Conservation (phyloP, 2,888 invertebrate species). For the Marronus borbonicus region DNA sequence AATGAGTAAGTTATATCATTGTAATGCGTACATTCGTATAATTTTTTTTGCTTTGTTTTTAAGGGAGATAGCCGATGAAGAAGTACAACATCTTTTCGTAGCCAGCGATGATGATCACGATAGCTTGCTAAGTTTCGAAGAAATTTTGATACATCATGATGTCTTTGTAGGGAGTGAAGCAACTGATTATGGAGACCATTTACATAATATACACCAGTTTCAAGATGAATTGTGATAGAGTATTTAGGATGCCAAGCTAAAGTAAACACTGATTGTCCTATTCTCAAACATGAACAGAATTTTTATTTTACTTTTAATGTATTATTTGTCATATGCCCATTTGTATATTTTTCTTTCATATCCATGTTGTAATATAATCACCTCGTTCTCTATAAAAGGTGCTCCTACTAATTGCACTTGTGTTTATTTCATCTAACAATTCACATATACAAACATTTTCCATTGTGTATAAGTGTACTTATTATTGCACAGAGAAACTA, state of each 20-base stretch:
- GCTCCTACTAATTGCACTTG: background rate
- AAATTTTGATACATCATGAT: conserved; percentile 88
- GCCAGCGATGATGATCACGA: conserved; percentile 90
- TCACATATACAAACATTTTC: background rate
- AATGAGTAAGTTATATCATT: conserved; percentile 79
- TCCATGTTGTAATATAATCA: conserved; percentile 21
- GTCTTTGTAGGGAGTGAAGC: conserved; percentile 95
- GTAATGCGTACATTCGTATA: background rate
- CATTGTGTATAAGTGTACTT: background rate
- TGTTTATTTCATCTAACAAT: background rate
- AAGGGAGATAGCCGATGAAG: conserved; percentile 90
- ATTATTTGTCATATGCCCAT: conserved; percentile 31
- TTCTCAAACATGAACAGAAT: conserved; percentile 3
- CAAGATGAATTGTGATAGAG: conserved; percentile 82
- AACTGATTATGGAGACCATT: conserved; percentile 89
- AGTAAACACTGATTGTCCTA: background rate
- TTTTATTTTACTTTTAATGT: conserved; percentile 4
- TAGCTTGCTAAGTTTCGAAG: conserved; percentile 82
- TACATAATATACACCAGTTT: conserved; percentile 84
- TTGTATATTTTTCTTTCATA: conserved; percentile 19
- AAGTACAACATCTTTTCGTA: conserved; percentile 91
- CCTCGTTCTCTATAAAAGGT: background rate
- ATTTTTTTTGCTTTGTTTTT: conserved; percentile 48
- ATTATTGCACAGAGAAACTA: conserved; percentile 14
- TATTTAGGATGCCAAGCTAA: conserved; percentile 3